phyloP scores from a whole-genome alignment of 2,113 vertebrate species.

The Dipodomys ordii region DNA sequence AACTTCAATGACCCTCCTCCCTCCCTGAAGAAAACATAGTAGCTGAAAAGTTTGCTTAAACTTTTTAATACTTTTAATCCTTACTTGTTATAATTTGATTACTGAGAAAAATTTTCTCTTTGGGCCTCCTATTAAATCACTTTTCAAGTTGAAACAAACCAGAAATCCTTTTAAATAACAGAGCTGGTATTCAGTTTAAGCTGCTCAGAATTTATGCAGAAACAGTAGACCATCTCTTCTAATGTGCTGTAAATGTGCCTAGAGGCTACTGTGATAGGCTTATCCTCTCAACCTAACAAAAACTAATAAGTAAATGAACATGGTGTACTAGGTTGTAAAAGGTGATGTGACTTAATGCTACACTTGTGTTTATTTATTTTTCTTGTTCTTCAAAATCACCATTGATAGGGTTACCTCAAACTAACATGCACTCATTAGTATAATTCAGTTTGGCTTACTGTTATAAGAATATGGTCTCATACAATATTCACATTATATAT shows the following conservation, averaged over 20 bases:
- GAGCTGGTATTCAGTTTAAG: slow-evolving; percentile 84
- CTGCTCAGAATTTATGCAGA: slow-evolving; percentile 82
- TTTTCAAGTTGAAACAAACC: slow-evolving; percentile 91
- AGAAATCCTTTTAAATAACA: slow-evolving; percentile 89
- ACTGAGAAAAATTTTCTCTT: slow-evolving; percentile 89
- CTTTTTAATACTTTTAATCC: slow-evolving; percentile 91
- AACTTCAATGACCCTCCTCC: slow-evolving; percentile 82
- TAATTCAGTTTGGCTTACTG: not conserved
- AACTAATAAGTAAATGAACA: slow-evolving; percentile 42
- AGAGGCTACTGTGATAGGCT: slow-evolving; percentile 56
- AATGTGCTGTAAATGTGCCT: slow-evolving; percentile 56
- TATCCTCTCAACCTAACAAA: slow-evolving; percentile 33
- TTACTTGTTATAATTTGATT: slow-evolving; percentile 92
- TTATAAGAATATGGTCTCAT: not conserved
- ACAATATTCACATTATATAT: slow-evolving; percentile 28
- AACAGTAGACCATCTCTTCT: slow-evolving; percentile 79
- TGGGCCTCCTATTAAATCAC: slow-evolving; percentile 89
- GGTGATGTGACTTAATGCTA: slow-evolving; percentile 17
- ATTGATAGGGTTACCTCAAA: not conserved
- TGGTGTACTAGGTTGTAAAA: slow-evolving; percentile 65
- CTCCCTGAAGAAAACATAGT: slow-evolving; percentile 72
- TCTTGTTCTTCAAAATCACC: not conserved
- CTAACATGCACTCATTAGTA: not conserved
- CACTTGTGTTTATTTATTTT: slow-evolving; percentile 55
- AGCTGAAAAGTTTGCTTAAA: slow-evolving; percentile 87